phyloP scores from a whole-genome alignment of 2,888 invertebrate species.

The Drosophila suboccidentalis region DNA sequence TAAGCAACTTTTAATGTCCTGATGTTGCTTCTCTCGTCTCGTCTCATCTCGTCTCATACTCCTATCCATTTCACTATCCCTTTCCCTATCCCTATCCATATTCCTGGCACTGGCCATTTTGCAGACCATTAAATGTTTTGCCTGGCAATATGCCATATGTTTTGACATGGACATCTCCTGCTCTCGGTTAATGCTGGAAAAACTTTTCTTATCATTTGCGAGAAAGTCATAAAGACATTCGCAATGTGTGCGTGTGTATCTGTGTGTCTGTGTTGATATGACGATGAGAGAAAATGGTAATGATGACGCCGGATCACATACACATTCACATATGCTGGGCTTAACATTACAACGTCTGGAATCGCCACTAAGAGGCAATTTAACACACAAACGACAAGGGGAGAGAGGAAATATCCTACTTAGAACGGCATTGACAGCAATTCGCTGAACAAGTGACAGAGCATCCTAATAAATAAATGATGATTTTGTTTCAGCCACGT shows the following conservation, averaged over 20 bases:
- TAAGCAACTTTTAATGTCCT: constrained; percentile 81
- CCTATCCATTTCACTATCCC: background rate
- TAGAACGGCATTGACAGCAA: constrained; percentile 24
- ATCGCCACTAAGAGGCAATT: constrained; percentile 47
- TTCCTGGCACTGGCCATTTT: constrained; percentile 64
- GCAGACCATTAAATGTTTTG: constrained; percentile 80
- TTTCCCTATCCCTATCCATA: background rate
- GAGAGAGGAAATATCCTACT: constrained; percentile 12
- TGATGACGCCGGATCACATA: constrained; percentile 62
- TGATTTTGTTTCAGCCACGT: constrained; percentile 12
- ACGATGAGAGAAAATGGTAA: constrained; percentile 72
- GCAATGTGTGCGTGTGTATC: constrained; percentile 16
- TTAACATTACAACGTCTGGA: constrained; percentile 47
- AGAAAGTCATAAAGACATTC: constrained; percentile 72
- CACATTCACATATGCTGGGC: constrained; percentile 61
- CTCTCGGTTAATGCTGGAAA: constrained; percentile 43
- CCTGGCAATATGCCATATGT: constrained; percentile 81
- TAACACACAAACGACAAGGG: constrained; percentile 20
- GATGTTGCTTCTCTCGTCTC: constrained; percentile 20
- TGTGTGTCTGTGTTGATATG: constrained; percentile 47
- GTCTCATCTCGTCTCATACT: background rate
- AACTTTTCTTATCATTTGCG: constrained; percentile 77
- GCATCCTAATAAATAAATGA: constrained; percentile 29
- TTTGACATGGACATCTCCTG: constrained; percentile 66
- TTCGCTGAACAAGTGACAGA: constrained; percentile 11